phyloP scores from a whole-genome alignment of 2,113 vertebrate genomes.

The Chaetodon trifascialis region DNA sequence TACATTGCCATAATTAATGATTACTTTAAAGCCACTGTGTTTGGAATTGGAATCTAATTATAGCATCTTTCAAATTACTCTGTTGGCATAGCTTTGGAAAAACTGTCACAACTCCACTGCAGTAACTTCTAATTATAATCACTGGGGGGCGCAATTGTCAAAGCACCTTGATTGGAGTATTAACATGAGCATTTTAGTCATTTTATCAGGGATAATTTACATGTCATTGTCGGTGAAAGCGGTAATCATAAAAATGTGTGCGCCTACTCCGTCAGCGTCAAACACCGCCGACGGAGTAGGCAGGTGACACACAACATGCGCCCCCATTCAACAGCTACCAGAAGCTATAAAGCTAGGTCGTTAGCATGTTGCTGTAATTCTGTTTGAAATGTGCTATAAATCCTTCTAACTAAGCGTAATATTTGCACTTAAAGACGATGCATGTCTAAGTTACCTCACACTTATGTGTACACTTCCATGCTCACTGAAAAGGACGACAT shows the following conservation, averaged over 20 bases:
- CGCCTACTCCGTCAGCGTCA: too few species aligned
- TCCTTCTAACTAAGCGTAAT: too few species aligned
- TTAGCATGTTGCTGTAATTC: neutral
- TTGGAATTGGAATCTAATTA: too few species aligned
- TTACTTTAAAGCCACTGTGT: too few species aligned
- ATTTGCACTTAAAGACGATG: rapidly evolving
- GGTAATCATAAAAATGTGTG: neutral
- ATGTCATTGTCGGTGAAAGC: neutral
- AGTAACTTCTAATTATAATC: neutral
- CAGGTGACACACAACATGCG: rapidly evolving
- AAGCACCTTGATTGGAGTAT: too few species aligned
- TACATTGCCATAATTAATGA: too few species aligned
- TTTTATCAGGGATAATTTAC: too few species aligned
- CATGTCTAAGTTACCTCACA: slow-evolving; percentile 22
- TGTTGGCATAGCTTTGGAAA: too few species aligned
- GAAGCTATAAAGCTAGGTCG: neutral
- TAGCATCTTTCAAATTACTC: too few species aligned
- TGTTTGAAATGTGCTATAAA: rapidly evolving
- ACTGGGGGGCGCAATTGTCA: neutral
- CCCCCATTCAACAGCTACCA: neutral
- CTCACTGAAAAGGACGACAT: neutral
- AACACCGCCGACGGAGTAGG: slow-evolving; percentile 16
- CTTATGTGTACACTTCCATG: neutral
- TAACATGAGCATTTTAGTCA: neutral
- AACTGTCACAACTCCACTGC: too few species aligned